Evolutionary conservation across 2,113 vertebrate genomes (phyloP).

Genomic region (Anguilla japonica): DNA sequence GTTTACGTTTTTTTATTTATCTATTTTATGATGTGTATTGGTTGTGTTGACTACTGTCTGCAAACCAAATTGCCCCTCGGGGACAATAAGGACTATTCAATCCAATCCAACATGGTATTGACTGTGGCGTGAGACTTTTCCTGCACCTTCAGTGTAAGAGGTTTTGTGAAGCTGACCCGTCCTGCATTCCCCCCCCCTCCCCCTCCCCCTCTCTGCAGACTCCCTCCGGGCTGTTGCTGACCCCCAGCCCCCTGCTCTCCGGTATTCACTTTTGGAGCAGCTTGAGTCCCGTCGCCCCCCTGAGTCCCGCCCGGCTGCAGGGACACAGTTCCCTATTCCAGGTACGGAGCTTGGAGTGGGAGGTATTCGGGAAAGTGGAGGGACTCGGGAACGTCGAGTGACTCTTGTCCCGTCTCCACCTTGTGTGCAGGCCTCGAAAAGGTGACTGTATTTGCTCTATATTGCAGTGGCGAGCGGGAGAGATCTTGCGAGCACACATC

Average conservation of each 20-base stretch:
- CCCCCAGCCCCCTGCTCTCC: conserved; percentile 89
- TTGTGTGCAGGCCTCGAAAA: no score
- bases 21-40: no score
- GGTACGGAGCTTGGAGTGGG: conserved; percentile 65
- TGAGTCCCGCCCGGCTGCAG: conserved; percentile 91
- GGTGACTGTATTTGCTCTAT: no score
- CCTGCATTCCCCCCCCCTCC: conserved; percentile 36
- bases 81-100: no score
- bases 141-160: neutral
- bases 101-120: no score
- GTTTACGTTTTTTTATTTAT: no score
- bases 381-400: neutral
- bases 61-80: no score
- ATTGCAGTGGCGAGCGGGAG: no score
- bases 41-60: no score
- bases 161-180: neutral
- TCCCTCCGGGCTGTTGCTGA: conserved; percentile 88
- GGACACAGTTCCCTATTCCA: conserved; percentile 90
- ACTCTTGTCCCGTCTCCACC: neutral
- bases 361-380: neutral
- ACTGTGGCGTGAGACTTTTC: no score
- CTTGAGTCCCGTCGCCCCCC: conserved; percentile 89
- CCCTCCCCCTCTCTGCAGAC: conserved; percentile 68
- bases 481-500: no score
- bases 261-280: conserved; percentile 97